Evolutionary conservation across 2,797 vertebrate species (phyloP), one percentile per base, ranked within the genome.

Genomic region (Rhadinocentrus ornatus): DNA sequence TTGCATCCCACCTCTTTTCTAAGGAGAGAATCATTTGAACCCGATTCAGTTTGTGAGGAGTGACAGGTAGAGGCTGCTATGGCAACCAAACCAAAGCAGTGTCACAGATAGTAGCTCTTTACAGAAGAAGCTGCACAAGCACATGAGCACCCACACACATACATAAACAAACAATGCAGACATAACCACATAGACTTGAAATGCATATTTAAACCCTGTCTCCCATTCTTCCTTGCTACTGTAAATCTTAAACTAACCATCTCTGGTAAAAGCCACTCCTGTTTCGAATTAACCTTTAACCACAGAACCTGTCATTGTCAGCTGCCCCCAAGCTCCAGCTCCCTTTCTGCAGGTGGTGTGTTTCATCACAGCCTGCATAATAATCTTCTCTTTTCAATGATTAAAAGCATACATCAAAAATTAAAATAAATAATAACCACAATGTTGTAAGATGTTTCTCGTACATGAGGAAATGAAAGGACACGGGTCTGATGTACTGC

Each of bases 31-130:
- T 81, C 75, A 86, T 89, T 78, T 90, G 85, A 91, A 89, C 86
- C 78, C 35, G 44, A 84, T 91, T 89, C 24, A 48, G 76, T 84
- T 88, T 85, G 84, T 63, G 76, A 86, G 77, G 81, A 86, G 82
- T 92, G 91, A 92, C 93, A 92, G 91, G 90, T 91, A 89, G 87
- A 84, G 12, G 92, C 88, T 94, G 91, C 92, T 80, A 94, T 94
- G 91, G 92, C 86, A 95, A 94, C 93, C 70, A 27, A 85, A 88
- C 73, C 76, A 89, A 92, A 86, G 83, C 78, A 67, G 70, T 81
- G 84, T 84, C 88, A 76, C 71, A 80, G 87, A 77, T 75, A 83
- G 80, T 76, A 75, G 52, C 1, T 81, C 69, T 69, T 80, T 73
- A 71, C 62, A 75, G 76, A 80, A 70, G 78, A 81, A 75, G 78